Conservation (phyloP, 2,113 vertebrate species). For the Notarius lentiginosus region DNA sequence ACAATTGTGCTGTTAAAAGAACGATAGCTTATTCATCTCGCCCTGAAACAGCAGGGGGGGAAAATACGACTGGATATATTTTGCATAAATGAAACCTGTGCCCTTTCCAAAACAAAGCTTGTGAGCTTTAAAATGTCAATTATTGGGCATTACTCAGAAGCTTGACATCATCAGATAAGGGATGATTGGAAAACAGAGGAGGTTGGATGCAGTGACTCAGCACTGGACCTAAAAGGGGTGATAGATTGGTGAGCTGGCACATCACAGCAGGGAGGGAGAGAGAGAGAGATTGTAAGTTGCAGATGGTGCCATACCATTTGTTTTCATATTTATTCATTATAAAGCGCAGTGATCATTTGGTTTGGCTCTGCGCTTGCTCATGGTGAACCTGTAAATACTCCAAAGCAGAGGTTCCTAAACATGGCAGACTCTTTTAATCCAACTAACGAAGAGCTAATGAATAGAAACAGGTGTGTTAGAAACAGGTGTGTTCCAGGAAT, state of each 20-base stretch:
- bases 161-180: constrained; percentile 24
- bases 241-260: neutral
- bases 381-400: neutral
- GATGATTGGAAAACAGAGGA: neutral
- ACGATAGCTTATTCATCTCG: neutral
- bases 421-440: neutral
- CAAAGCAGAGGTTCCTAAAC: neutral
- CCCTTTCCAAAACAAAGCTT: constrained; percentile 7
- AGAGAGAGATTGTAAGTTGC: neutral
- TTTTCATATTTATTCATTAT: neutral
- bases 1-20: neutral
- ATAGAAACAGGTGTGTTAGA: constrained; percentile 16
- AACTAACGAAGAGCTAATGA: neutral
- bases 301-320: neutral
- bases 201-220: constrained; percentile 31
- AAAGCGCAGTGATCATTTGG: neutral
- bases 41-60: neutral
- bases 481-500: neutral
- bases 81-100: constrained; percentile 16
- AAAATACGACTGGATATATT: neutral
- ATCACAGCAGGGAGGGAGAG: neutral
- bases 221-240: neutral
- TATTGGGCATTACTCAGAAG: constrained; percentile 2
- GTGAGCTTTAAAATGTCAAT: constrained; percentile 23
- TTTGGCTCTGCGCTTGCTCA: neutral